Evolutionary conservation across 2,113 vertebrate genomes (phyloP).

Genomic region (Marcusenius ussheri): DNA sequence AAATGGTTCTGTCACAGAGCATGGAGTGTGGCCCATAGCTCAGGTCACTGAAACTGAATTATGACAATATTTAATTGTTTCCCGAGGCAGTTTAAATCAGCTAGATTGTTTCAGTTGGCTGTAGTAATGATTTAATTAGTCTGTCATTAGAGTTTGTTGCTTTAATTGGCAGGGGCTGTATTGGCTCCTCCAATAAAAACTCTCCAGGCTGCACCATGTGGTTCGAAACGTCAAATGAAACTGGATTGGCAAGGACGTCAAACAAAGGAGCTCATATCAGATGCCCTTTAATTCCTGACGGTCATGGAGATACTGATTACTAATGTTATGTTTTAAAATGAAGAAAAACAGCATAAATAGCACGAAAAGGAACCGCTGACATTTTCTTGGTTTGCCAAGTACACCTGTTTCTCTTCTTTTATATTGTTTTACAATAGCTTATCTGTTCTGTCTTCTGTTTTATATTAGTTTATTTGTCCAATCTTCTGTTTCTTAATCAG

Average conservation of each 20-base stretch:
- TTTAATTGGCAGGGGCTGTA: not conserved
- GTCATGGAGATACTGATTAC: not conserved
- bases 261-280: not conserved
- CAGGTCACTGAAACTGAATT: not conserved
- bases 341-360: not conserved
- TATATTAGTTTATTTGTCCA: not conserved
- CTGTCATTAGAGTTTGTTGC: not conserved
- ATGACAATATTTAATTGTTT: not conserved
- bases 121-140: not conserved
- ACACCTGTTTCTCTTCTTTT: not conserved
- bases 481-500: conserved; percentile 4
- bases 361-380: not conserved
- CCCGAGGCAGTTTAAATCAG: not conserved
- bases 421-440: not conserved
- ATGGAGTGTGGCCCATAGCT: not conserved
- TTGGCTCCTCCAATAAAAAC: not conserved
- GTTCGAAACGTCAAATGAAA: not conserved
- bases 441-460: not conserved
- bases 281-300: not conserved
- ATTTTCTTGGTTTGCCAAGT: not conserved
- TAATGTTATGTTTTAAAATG: not conserved
- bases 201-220: not conserved
- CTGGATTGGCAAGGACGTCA: not conserved
- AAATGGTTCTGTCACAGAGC: not conserved
- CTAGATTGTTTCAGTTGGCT: not conserved